Base-by-base conservation (phyloP, 2,888 invertebrate species). In the Pecten maximus region DNA sequence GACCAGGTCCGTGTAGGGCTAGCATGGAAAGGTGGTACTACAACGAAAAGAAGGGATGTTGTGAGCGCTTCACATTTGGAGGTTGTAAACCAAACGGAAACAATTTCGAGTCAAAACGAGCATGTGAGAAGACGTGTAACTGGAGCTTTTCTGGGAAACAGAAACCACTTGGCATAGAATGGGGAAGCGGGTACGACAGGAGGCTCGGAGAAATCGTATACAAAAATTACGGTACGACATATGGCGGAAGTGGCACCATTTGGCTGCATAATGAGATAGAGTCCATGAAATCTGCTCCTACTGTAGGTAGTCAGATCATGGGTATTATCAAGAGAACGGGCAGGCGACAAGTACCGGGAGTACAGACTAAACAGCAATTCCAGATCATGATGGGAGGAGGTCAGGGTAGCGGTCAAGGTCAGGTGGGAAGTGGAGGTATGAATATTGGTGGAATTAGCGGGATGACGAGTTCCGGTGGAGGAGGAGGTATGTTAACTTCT, bases 81-180 rank as follows among this genome's bases (percentile, higher is more conserved):
- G 91, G 91, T 87, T 91, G 91, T 40, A 87, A 87, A 40, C 90
- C 90, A 35, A 91, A 91, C 89, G 54, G 90, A 12, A 91, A 91
- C 35, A 90, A 90, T 86, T 91, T 91, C 39, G 40, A 89, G 28
- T 87, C 90, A 3, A 89, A 90, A 35, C 40, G 89, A 40, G 91
- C 88, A 12, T 91, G 91, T 44, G 88, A 87, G 16, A 40, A 60
- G 16, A 86, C 87, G 40, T 91, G 91, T 40, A 89, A 88, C 23
- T 90, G 91, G 40, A 88, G 90, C 19, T 54, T 87, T 40, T 48
- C 90, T 19, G 88, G 89, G 23, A 60, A 74, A 23, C 48, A 88
- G 19, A 40, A 87, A 48, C 91, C 91, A 60, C 50, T 48, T 4
- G 91, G 91, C 23, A 54, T 86, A 28, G 90, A 91, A 35, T 91